Conservation (phyloP, 2,888 invertebrate genomes). For the Pterostichus niger region DNA sequence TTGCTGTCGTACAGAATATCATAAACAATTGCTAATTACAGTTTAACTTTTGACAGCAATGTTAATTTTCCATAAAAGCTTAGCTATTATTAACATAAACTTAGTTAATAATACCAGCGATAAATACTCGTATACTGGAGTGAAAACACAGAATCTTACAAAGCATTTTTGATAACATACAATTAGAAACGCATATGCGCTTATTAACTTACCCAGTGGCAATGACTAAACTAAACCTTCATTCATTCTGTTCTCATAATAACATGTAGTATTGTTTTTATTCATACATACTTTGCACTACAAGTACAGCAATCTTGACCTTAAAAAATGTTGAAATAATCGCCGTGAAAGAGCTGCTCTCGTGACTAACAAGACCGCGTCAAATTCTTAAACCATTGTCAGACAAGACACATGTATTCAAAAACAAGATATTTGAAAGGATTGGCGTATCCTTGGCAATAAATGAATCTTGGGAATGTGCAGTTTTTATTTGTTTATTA, state of each 20-base stretch:
- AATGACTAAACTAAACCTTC: constrained; percentile 9
- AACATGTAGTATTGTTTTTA: constrained; percentile 22
- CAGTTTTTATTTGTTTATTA: constrained; percentile 1
- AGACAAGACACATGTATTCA: not conserved
- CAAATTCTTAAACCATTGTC: not conserved
- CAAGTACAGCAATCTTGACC: constrained; percentile 1
- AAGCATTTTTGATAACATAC: too few relatives aligned
- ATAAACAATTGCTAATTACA: too few relatives aligned
- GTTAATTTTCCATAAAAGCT: too few relatives aligned
- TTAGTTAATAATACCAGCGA: too few relatives aligned
- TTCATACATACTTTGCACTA: not conserved
- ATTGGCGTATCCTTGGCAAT: constrained; percentile 1
- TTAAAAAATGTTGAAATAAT: constrained; percentile 5
- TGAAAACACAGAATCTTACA: too few relatives aligned
- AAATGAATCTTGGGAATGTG: constrained; percentile 9
- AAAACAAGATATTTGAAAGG: not conserved
- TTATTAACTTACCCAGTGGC: not conserved
- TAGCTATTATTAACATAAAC: too few relatives aligned
- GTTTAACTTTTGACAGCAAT: too few relatives aligned
- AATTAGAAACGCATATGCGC: not conserved
- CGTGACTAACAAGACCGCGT: constrained; percentile 3
- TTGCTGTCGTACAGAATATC: too few relatives aligned
- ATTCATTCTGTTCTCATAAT: constrained; percentile 4
- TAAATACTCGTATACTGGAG: too few relatives aligned
- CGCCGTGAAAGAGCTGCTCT: not conserved